Conservation (phyloP, 2,797 vertebrate species). For the Manis crassicaudata region DNA sequence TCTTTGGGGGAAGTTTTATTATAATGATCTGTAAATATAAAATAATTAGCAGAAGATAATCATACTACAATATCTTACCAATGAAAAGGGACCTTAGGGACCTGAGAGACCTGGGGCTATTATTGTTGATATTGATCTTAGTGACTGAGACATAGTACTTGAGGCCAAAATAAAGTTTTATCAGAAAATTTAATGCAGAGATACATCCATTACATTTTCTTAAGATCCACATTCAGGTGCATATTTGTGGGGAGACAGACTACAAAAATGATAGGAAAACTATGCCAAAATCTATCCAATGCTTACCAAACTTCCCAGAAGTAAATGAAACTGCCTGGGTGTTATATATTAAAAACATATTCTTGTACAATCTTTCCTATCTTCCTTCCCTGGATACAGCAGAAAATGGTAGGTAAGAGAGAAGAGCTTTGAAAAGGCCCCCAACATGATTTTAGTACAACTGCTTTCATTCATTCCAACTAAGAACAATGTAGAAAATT, state of each 20-base stretch:
- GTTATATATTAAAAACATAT: neutral
- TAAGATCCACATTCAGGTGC: neutral
- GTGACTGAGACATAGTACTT: neutral
- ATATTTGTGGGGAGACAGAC: neutral
- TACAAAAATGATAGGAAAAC: neutral
- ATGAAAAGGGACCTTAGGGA: neutral
- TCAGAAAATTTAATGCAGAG: conserved; percentile 17
- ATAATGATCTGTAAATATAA: neutral
- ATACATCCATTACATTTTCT: neutral
- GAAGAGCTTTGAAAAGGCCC: conserved; percentile 20
- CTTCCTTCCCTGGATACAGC: neutral
- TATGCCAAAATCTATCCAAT: neutral
- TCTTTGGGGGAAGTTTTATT: conserved; percentile 5
- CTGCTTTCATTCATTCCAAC: conserved; percentile 7
- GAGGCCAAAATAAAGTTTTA: neutral
- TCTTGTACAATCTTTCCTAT: neutral
- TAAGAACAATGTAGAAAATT: conserved; percentile 31
- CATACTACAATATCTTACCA: neutral
- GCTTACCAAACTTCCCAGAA: neutral
- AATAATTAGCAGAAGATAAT: conserved; percentile 33
- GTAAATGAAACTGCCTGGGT: neutral
- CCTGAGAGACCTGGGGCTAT: neutral
- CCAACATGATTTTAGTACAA: neutral
- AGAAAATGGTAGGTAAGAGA: neutral
- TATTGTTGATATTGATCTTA: neutral